phyloP scores from a whole-genome alignment of 1,140 invertebrate species.

The Sipha flava region DNA sequence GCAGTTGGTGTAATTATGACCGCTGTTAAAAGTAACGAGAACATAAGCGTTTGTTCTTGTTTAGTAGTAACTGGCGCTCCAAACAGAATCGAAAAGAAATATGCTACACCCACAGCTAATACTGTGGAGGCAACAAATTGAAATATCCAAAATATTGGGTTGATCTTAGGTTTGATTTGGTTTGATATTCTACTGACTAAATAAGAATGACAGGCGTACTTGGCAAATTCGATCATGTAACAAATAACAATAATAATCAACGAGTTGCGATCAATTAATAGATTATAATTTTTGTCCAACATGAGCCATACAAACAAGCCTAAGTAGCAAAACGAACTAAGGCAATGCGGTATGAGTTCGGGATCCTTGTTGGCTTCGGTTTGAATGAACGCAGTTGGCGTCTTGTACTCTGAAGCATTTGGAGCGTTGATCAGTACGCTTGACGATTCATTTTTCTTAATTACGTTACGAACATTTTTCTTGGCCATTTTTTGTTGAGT shows the following conservation, averaged over 20 bases:
- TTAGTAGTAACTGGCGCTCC: constrained; percentile 59
- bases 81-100: constrained; percentile 53
- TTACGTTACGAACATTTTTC: background rate
- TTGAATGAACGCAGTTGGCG: background rate
- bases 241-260: background rate
- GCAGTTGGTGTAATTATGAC: constrained; percentile 59
- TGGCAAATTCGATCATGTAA: background rate
- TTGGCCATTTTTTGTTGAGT: background rate
- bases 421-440: background rate
- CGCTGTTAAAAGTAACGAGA: constrained; percentile 55
- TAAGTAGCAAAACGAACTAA: constrained; percentile 5
- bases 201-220: background rate
- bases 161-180: background rate
- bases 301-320: background rate
- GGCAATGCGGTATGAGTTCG: background rate
- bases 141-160: background rate
- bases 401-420: background rate
- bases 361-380: constrained; percentile 5
- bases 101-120: background rate
- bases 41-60: constrained; percentile 62
- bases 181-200: background rate
- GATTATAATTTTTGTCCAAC: constrained; percentile 3
- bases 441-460: background rate
- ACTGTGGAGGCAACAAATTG: background rate
- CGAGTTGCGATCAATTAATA: background rate